phyloP scores from a whole-genome alignment of 2,888 invertebrate genomes.

The Piscicola geometra region DNA sequence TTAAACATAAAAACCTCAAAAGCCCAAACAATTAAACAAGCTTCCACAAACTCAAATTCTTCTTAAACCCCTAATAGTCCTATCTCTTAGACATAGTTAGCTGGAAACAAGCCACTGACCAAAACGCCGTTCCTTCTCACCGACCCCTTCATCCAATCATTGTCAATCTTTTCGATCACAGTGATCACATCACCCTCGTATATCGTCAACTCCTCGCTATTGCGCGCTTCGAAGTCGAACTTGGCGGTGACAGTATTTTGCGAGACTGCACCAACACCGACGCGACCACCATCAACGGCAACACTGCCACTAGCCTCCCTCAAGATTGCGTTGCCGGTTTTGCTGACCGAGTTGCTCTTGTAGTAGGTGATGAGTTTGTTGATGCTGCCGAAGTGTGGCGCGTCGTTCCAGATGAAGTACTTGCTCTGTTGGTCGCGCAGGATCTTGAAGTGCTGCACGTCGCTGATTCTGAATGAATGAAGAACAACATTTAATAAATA shows the following conservation, averaged over 20 bases:
- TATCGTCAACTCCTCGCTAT: not conserved
- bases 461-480: constrained; percentile 7
- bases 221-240: not conserved
- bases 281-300: not conserved
- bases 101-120: not conserved
- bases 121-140: not conserved
- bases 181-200: not conserved
- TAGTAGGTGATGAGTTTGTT: constrained; percentile 21
- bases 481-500: no score
- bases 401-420: constrained; percentile 29
- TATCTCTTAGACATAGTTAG: not conserved
- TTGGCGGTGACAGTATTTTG: not conserved
- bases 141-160: not conserved
- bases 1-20: no score
- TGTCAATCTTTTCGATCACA: not conserved
- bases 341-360: constrained; percentile 15
- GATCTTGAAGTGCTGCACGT: constrained; percentile 30
- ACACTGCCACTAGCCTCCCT: not conserved
- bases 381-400: constrained; percentile 23
- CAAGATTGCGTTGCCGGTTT: not conserved
- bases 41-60: no score
- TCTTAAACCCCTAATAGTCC: not conserved
- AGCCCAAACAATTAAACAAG: no score
- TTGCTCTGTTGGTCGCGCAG: constrained; percentile 13
- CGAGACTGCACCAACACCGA: not conserved